Percentiles rank a stretch among this genome's conserved stretches.
phyloP scores from a whole-genome alignment of 2,797 vertebrate species.

The Rhynchonycteris naso region DNA sequence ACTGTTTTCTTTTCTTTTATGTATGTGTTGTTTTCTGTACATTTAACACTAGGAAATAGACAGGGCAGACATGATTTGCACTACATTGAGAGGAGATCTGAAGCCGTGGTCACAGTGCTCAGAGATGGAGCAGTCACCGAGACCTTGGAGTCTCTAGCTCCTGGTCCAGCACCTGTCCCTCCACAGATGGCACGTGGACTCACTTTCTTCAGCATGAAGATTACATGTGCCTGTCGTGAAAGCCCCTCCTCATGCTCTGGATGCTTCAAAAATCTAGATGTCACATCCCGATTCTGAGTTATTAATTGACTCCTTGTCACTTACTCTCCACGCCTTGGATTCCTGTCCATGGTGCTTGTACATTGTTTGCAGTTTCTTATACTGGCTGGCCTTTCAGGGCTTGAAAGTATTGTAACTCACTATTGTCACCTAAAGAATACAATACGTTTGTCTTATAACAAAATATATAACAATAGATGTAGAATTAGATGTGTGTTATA shows the following conservation, averaged over 20 bases:
- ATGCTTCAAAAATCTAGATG: not conserved
- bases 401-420: not conserved
- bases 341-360: not conserved
- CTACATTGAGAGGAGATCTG: not conserved
- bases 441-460: not conserved
- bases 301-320: not conserved
- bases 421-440: conserved; percentile 21
- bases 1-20: not conserved
- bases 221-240: not conserved
- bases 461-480: not conserved
- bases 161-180: not conserved
- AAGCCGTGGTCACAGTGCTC: not conserved
- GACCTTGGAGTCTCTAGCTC: not conserved
- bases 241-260: not conserved
- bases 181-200: not conserved
- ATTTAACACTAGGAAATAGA: not conserved
- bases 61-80: too few relatives aligned
- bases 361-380: not conserved
- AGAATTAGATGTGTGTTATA: not conserved
- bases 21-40: not conserved
- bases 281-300: not conserved
- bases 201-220: not conserved
- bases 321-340: not conserved
- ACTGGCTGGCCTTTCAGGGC: not conserved
- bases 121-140: not conserved